Evolutionary conservation across 2,113 vertebrate species (phyloP), one percentile per base, ranked within the genome.

Genomic region (Phalacrocorax aristotelis): DNA sequence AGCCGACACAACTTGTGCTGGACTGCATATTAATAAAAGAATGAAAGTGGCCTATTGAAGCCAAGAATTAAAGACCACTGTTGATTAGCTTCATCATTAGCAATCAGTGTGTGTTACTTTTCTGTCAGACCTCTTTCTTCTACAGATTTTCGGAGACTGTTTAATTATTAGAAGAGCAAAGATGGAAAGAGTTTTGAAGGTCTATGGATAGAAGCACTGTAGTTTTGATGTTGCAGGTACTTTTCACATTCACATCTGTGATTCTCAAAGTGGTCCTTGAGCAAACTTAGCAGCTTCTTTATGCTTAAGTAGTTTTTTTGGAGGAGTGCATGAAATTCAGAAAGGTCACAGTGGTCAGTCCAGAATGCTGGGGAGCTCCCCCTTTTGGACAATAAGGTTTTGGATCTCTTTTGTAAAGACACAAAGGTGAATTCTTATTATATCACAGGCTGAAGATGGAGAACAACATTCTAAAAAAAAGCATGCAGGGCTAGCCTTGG

Each of bases 281-380:
- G 61, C 48, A 36, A 57, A 6, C 44, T 17, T 4, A 11, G 61
- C 40, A 55, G 22, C 40, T 49, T 15, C 44, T 40, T 20, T 12
- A 13, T 6, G 18, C 54, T 74, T 12, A 27, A 66, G n/a, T 26
- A 26, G 15, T 5, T 12, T 21, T 38, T 72, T 21, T 27, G 30
- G 68, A 27, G 26, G 38, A 48, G 52, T 0, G 11, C 1, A 2
- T 51, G 61, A 25, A 15, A 30, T 13, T 13, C 3, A 0, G 51
- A 20, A 30, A 13, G 49, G n/a, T 19, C 2, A 2, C 14, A 15
- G 15, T 19, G 32, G 11, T 25, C 48, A 26, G 38, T 40, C 10
- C 48, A 26, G 64, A 48, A 46, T 62, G 10, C 15, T 48, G 27
- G 22, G 54, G n/a, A 64, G n/a, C 42, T 55, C 17, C 13, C 11